Evolutionary conservation across 2,888 invertebrate species (phyloP), one percentile per base, ranked within the genome.

Genomic region (Plutella xylostella): DNA sequence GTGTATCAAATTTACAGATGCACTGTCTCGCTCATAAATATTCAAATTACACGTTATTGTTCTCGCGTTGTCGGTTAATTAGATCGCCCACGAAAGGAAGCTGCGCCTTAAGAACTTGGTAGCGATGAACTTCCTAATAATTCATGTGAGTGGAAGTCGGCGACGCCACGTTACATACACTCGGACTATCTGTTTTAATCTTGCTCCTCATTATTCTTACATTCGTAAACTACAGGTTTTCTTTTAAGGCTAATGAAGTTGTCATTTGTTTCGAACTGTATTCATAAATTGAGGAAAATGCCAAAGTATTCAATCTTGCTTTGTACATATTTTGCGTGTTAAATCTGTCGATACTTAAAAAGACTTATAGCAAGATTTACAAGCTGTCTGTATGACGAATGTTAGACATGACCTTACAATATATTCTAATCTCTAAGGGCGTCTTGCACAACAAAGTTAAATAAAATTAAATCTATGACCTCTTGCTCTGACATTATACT

Each of bases 31-130:
- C 64, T 79, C 69, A 79, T 82, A 82, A 72, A 83, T 79, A 80
- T 83, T 83, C 78, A 80, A 66, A 77, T 78, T 72, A 72, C 68
- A 65, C 63, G 72, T 77, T 76, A 77, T 83, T 83, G 78, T 82
- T 79, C 76, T 72, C 67, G 59, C 63, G 65, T 76, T 78, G 78
- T 78, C 72, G 61, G 72, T 80, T 43, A 83, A 83, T 83, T 80
- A 83, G 78, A 82, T 82, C 82, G 73, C 72, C 78, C 72, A 76
- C 76, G 64, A 69, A 75, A 76, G 74, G 71, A 73, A 73, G 70
- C 72, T 68, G 61, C 52, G 58, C 60, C 61, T 68, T 72, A 71
- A 70, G 71, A 70, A 72, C 68, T 65, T 67, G 61, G 75, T 72
- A 74, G 74, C 72, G 68, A 74, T 69, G 68, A 68, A 71, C 64